phyloP scores from a whole-genome alignment of 2,888 invertebrate genomes.

The Noctua janthina region DNA sequence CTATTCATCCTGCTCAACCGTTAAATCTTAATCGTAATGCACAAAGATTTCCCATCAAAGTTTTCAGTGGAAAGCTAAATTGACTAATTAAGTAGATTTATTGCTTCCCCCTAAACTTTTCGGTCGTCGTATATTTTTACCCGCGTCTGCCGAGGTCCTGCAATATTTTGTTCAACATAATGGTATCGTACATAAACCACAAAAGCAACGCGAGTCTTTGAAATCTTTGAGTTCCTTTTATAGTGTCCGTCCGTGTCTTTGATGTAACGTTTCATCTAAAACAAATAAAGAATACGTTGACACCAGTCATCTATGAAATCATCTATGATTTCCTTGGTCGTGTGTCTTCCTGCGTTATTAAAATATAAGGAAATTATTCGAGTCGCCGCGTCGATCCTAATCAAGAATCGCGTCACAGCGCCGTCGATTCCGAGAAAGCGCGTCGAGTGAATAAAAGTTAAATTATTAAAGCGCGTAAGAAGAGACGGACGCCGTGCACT shows the following conservation, averaged over 20 bases:
- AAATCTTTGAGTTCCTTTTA: slow-evolving; percentile 79
- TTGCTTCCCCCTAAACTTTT: slow-evolving; percentile 84
- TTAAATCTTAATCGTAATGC: slow-evolving; percentile 82
- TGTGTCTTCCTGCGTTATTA: slow-evolving; percentile 74
- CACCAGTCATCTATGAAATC: slow-evolving; percentile 64
- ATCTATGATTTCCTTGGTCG: slow-evolving; percentile 63
- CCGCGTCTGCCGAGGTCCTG: slow-evolving; percentile 77
- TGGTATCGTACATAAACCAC: slow-evolving; percentile 71
- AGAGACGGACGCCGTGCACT: slow-evolving; percentile 74
- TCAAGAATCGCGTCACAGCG: slow-evolving; percentile 82
- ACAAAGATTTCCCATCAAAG: slow-evolving; percentile 81
- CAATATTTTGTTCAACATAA: slow-evolving; percentile 81
- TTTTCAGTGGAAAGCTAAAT: slow-evolving; percentile 84
- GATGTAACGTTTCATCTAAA: slow-evolving; percentile 77
- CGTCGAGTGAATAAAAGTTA: slow-evolving; percentile 82
- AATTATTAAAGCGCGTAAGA: slow-evolving; percentile 83
- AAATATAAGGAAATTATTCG: slow-evolving; percentile 77
- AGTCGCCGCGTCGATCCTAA: slow-evolving; percentile 78
- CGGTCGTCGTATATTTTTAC: slow-evolving; percentile 81
- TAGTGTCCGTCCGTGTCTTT: slow-evolving; percentile 75
- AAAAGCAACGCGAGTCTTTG: slow-evolving; percentile 75
- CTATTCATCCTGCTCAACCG: slow-evolving; percentile 54
- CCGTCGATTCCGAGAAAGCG: slow-evolving; percentile 80
- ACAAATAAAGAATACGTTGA: slow-evolving; percentile 75
- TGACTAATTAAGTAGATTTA: slow-evolving; percentile 88